These are phyloP conservation scores for Illadopsis cleaveri DNA, from an alignment of 2,113 vertebrate genomes.

Conservation along the genomic window DNA sequence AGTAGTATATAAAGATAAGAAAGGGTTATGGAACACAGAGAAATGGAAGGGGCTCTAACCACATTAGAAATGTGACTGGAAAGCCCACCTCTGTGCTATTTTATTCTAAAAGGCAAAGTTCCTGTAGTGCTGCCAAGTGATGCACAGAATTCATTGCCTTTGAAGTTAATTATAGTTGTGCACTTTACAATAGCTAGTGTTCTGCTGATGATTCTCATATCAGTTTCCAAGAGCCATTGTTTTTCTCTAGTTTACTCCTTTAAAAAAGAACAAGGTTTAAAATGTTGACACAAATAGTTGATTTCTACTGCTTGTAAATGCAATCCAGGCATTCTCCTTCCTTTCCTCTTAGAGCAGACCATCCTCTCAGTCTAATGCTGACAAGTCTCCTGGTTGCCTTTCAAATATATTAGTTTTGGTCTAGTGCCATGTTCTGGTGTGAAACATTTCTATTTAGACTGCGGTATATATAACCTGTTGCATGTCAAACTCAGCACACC, in stretches of 20 bases:
- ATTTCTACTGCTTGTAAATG: not conserved
- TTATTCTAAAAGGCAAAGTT: not conserved
- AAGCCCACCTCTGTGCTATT: not conserved
- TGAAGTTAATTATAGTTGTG: conserved; percentile 20
- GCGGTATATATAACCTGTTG: not conserved
- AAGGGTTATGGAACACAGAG: not conserved
- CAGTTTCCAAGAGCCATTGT: not conserved
- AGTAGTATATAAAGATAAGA: not conserved
- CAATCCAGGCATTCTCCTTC: not conserved
- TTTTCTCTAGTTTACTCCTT: not conserved
- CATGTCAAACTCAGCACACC: not conserved
- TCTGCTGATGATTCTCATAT: not conserved
- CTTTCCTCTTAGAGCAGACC: not conserved
- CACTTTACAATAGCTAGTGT: not conserved
- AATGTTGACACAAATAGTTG: not conserved
- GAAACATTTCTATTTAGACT: not conserved
- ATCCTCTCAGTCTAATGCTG: not conserved
- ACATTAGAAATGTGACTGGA: not conserved
- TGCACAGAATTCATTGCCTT: not conserved
- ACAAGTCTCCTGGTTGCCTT: not conserved
- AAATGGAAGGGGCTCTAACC: not conserved
- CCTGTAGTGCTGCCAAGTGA: not conserved
- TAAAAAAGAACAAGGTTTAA: not conserved
- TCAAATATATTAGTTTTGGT: not conserved
- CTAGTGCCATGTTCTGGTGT: not conserved